A percentile compares a stretch with the other conserved stretches of the same genome.
Evolutionary conservation across 2,113 vertebrate genomes (phyloP).

Genomic region (Rhinolophus sinicus): DNA sequence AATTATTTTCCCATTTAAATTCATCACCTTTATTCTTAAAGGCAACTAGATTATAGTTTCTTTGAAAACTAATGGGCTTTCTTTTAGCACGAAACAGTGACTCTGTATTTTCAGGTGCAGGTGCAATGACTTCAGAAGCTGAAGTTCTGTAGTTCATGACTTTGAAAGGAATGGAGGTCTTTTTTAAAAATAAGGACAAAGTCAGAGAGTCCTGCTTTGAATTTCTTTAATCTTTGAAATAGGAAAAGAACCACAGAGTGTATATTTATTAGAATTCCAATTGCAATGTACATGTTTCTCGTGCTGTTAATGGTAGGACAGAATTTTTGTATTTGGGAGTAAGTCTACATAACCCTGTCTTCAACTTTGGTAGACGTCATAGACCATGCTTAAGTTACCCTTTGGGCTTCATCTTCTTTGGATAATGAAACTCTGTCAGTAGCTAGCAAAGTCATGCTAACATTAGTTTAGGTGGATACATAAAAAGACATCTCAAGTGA

Average conservation of each 20-base stretch:
- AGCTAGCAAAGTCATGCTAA: background rate
- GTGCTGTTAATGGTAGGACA: background rate
- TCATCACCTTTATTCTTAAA: background rate
- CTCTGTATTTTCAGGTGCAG: background rate
- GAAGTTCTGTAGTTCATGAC: background rate
- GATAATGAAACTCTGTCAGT: background rate
- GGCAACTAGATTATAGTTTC: background rate
- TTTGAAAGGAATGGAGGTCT: background rate
- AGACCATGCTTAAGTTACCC: background rate
- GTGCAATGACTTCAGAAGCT: background rate
- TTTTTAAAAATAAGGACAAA: background rate
- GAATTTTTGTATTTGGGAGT: background rate
- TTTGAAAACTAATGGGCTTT: background rate
- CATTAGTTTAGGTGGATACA: background rate
- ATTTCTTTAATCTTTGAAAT: background rate
- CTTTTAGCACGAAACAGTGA: background rate
- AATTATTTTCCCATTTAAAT: background rate
- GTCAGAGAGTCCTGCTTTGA: background rate
- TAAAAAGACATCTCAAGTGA: background rate
- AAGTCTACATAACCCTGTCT: background rate
- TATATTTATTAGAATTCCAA: background rate
- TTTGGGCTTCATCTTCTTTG: background rate
- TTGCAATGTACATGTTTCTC: background rate
- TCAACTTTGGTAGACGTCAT: background rate
- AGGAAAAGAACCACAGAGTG: background rate